These are phyloP conservation scores for Drosophila picticornis DNA, from an alignment of 2,888 invertebrate species.

Conservation along the genomic window DNA sequence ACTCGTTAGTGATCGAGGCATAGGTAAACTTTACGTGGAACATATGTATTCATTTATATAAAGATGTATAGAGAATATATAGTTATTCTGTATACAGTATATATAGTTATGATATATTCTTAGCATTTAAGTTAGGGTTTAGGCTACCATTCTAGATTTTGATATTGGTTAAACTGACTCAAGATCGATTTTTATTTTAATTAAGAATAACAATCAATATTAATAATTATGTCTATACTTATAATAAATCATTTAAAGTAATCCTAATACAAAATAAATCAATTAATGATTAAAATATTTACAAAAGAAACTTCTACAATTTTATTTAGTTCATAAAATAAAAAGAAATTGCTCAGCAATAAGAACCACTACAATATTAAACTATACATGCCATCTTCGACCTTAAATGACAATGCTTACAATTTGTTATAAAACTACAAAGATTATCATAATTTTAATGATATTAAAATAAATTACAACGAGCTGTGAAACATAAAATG, in stretches of 20 bases:
- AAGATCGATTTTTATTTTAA: background rate
- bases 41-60: background rate
- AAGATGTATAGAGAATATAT: background rate
- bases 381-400: background rate
- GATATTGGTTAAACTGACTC: background rate
- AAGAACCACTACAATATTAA: too few relatives aligned
- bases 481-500: background rate
- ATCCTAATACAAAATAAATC: background rate
- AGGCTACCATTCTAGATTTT: background rate
- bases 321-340: background rate
- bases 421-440: background rate
- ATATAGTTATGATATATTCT: background rate
- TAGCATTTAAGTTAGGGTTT: background rate
- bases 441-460: background rate
- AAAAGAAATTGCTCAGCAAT: background rate
- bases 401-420: fast-evolving
- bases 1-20: background rate
- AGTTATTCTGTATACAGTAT: background rate
- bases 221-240: background rate
- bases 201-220: background rate
- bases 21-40: background rate
- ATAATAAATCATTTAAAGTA: background rate
- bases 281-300: background rate
- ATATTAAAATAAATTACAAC: background rate
- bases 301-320: background rate